Conservation (phyloP, 2,888 invertebrate species). For the Pharmacophagus antenor region DNA sequence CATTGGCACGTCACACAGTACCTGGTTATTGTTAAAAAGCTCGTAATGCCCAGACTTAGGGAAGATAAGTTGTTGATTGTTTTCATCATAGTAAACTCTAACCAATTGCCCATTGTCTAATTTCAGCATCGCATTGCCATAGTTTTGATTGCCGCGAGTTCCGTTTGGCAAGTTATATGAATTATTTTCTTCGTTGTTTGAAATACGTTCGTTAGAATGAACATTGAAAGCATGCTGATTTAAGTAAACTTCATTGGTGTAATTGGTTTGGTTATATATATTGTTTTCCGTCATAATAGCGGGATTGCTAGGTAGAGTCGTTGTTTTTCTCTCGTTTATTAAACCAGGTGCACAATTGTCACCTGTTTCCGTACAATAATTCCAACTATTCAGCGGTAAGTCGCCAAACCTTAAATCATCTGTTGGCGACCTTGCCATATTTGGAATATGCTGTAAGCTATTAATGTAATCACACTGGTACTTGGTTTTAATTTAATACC, state of each 20-base stretch:
- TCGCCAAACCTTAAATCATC: slow-evolving; percentile 75
- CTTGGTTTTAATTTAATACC: slow-evolving; percentile 42
- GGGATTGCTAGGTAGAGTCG: slow-evolving; percentile 51
- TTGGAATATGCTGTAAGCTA: slow-evolving; percentile 52
- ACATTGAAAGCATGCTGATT: slow-evolving; percentile 63
- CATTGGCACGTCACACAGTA: slow-evolving; percentile 58
- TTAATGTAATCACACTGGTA: slow-evolving; percentile 34
- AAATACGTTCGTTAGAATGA: slow-evolving; percentile 53
- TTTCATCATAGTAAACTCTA: slow-evolving; percentile 71
- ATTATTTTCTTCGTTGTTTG: slow-evolving; percentile 60
- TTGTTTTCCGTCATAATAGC: slow-evolving; percentile 59
- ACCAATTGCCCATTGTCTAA: slow-evolving; percentile 72
- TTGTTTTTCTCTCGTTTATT: slow-evolving; percentile 59
- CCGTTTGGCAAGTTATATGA: slow-evolving; percentile 54
- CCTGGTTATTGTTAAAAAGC: slow-evolving; percentile 67
- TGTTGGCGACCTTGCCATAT: slow-evolving; percentile 79
- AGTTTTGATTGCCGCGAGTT: slow-evolving; percentile 59
- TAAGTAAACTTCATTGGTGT: slow-evolving; percentile 63
- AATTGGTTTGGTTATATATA: slow-evolving; percentile 60
- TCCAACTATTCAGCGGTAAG: slow-evolving; percentile 72
- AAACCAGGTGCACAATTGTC: slow-evolving; percentile 63
- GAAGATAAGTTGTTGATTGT: slow-evolving; percentile 71
- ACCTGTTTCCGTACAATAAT: slow-evolving; percentile 64
- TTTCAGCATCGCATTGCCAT: slow-evolving; percentile 71
- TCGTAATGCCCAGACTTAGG: slow-evolving; percentile 75